Percentiles rank a stretch among this genome's conserved stretches.
Evolutionary conservation across 2,888 invertebrate species (phyloP).

Genomic region (Bursaphelenchus okinawaensis): DNA sequence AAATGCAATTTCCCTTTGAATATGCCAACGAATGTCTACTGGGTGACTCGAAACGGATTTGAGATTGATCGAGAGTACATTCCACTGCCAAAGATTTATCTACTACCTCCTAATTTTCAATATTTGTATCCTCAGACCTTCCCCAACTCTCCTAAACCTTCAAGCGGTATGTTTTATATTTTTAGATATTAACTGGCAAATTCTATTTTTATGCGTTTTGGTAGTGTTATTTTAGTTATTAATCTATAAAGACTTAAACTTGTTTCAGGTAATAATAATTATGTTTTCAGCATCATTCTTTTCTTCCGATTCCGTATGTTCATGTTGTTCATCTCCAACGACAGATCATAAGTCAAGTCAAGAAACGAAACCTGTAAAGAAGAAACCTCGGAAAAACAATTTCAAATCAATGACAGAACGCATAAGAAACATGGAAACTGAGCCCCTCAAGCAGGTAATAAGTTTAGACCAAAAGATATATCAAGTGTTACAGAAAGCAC

Average conservation of each 20-base stretch:
- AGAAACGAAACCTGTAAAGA: too few species aligned
- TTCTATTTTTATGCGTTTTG: too few species aligned
- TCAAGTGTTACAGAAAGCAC: background rate
- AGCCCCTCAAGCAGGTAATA: background rate
- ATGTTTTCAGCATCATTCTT: background rate
- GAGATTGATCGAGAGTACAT: conserved; percentile 30
- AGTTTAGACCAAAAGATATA: background rate
- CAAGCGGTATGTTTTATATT: background rate
- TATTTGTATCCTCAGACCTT: conserved; percentile 30
- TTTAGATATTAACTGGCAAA: too few species aligned
- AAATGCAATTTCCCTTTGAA: conserved; percentile 46
- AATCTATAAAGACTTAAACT: background rate
- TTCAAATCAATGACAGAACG: background rate
- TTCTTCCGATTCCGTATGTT: background rate
- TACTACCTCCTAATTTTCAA: conserved; percentile 33
- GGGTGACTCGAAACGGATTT: conserved; percentile 33
- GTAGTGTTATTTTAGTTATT: background rate
- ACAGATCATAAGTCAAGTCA: background rate
- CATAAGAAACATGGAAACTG: background rate
- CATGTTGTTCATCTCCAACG: background rate
- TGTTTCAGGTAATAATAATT: background rate
- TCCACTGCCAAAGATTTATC: conserved; percentile 39
- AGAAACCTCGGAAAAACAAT: too few species aligned
- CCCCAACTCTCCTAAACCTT: conserved; percentile 6
- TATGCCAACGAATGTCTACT: conserved; percentile 47